Base-by-base conservation (phyloP, 2,113 vertebrate species). In the Tautogolabrus adspersus region DNA sequence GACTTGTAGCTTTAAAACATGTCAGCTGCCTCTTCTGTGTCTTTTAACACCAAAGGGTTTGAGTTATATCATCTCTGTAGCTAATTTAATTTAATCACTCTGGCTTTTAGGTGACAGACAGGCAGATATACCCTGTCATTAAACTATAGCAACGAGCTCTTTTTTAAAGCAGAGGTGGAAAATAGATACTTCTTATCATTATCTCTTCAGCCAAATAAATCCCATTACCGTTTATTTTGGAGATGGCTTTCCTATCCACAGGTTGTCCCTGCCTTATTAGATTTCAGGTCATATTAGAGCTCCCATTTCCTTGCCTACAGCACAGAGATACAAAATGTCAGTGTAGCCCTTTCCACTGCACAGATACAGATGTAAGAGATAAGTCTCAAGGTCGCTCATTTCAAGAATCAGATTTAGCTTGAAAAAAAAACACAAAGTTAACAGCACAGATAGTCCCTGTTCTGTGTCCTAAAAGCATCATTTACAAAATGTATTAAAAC, bases 51-150 rank as follows among this genome's bases (percentile, higher is more conserved):
- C 55, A 65, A 68, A 77, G 23, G 19, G 34, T 60, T 81, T 72
- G 66, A 72, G 52, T 84, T 87, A 34, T 78, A 79, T 78, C 30
- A 63, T 70, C 67, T 79, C 38, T 22, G 51, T 54, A 42, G 62
- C 65, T 71, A 64, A 63, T 85, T 58, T 72, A 82, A 83, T 66
- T 46, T 44, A 73, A 71, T 81, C 77, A 82, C 61, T 37, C 62
- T 77, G 77, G 70, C 83, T 82, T 85, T 65, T 2, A 81, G 85
- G 71, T 79, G 77, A 87, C 77, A 80, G 72, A 54, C 79, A 58
- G 61, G 8, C 66, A 72, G 68, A 75, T 83, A 75, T 75, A 81
- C 57, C 56, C 44, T 70, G 23, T 66, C 58, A 61, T 86, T 89
- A 77, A 84, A 81, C 44, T 49, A 34, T 34, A 68, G 44, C 62